These are phyloP conservation scores for Spongilla lacustris DNA, from an alignment of 37 sponge, comb jelly and placozoan genomes.

Conservation along the genomic window DNA sequence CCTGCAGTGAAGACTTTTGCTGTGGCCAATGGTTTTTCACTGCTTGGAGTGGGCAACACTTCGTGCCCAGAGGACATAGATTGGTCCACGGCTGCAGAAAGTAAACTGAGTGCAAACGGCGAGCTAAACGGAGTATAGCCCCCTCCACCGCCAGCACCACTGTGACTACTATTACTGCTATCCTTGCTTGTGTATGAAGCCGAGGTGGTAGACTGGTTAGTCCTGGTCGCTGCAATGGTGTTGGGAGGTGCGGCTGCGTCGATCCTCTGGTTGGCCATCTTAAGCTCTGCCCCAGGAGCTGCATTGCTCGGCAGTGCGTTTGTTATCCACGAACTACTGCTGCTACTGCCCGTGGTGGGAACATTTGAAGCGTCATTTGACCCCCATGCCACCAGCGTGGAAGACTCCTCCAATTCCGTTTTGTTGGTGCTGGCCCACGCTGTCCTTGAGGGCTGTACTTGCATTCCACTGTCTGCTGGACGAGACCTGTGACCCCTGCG, in stretches of 20 bases:
- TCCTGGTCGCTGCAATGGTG: not conserved
- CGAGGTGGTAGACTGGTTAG: not conserved
- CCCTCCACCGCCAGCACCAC: not conserved
- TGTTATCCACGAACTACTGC: not conserved
- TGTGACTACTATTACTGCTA: not conserved
- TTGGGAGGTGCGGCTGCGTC: not conserved
- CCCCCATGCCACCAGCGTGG: not conserved
- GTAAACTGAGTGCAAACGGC: not conserved
- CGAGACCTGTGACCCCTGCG: not conserved
- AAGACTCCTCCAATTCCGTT: not conserved
- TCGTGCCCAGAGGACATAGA: not conserved
- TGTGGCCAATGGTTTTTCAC: not conserved
- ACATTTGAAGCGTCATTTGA: not conserved
- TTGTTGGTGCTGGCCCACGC: not conserved
- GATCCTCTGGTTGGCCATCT: not conserved
- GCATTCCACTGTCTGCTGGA: not conserved
- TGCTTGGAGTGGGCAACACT: not conserved
- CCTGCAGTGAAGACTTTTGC: not conserved
- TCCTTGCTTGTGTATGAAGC: not conserved
- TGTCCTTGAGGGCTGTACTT: not conserved
- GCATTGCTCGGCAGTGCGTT: not conserved
- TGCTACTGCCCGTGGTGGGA: not conserved
- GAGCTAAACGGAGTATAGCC: not conserved
- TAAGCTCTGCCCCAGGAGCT: slow-evolving; percentile 58
- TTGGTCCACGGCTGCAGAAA: not conserved